Conservation (phyloP, 2,888 invertebrate species). For the Mesorhabditis belari region DNA sequence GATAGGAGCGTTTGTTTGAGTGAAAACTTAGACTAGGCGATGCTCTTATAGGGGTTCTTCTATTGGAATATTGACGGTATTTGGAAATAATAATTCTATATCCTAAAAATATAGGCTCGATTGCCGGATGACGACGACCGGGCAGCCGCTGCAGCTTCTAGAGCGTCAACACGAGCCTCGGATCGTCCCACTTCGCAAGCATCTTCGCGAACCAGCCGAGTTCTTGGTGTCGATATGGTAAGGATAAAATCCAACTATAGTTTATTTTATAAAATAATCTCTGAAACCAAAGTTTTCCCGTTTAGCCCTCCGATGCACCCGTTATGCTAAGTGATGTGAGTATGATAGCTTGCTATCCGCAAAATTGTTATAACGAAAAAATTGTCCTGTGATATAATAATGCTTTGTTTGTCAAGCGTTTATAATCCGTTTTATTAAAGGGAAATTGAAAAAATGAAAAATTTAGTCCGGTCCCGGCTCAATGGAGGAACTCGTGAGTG, state of each 20-base stretch:
- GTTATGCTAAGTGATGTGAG: background rate
- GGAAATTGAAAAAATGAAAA: background rate
- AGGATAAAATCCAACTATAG: too few relatives aligned
- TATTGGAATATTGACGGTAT: too few relatives aligned
- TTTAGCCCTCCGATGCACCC: background rate
- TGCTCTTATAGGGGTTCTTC: too few relatives aligned
- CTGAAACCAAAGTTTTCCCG: too few relatives aligned
- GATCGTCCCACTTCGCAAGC: background rate
- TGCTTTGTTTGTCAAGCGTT: too few relatives aligned
- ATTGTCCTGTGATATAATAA: too few relatives aligned
- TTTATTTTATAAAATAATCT: too few relatives aligned
- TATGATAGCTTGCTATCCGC: background rate
- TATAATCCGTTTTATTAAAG: too few relatives aligned
- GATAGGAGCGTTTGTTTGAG: too few relatives aligned
- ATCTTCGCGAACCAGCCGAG: background rate
- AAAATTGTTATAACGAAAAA: too few relatives aligned
- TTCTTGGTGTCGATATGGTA: background rate
- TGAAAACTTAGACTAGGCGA: too few relatives aligned
- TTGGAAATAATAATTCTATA: too few relatives aligned
- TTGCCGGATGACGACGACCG: background rate
- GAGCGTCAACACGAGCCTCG: background rate
- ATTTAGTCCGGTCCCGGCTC: slow-evolving; percentile 23
- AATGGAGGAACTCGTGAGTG: slow-evolving; percentile 36
- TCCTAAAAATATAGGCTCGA: background rate
- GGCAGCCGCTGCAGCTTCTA: background rate